phyloP scores from a whole-genome alignment of 1,140 invertebrate genomes.

The Belonocnema kinseyi region DNA sequence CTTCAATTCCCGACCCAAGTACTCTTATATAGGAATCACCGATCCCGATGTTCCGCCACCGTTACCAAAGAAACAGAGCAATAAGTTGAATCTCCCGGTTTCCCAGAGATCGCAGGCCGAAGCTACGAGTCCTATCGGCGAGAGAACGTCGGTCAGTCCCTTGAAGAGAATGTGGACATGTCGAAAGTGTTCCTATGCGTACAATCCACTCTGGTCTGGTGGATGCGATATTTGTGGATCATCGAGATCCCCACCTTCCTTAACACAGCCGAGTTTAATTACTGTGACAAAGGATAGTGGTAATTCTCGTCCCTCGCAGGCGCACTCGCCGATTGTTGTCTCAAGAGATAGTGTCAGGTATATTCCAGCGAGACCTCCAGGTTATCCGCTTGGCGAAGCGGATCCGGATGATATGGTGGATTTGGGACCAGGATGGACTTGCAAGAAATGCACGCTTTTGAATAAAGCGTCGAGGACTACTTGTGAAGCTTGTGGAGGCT shows the following conservation, averaged over 20 bases:
- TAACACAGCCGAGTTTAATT: conserved; percentile 82
- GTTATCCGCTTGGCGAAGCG: conserved; percentile 64
- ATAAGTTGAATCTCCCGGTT: conserved; percentile 58
- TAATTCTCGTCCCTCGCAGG: conserved; percentile 55
- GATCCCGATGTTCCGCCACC: conserved; percentile 75
- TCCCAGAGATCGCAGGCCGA: conserved; percentile 70
- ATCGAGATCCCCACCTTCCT: conserved; percentile 78
- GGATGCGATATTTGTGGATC: conserved; percentile 88
- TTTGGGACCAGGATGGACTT: conserved; percentile 83
- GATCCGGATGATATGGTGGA: conserved; percentile 67
- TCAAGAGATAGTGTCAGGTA: conserved; percentile 74
- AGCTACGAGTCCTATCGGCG: conserved; percentile 67
- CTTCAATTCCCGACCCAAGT: conserved; percentile 73
- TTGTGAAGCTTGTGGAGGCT: conserved; percentile 90
- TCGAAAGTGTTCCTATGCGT: conserved; percentile 89
- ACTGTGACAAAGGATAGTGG: conserved; percentile 80
- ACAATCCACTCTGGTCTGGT: conserved; percentile 87
- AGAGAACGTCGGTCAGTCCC: conserved; percentile 61
- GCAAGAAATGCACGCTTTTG: conserved; percentile 90
- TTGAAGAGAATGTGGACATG: conserved; percentile 89
- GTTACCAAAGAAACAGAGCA: conserved; percentile 71
- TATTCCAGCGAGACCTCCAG: conserved; percentile 66
- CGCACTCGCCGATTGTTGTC: conserved; percentile 68
- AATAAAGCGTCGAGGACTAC: conserved; percentile 82
- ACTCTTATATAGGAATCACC: conserved; percentile 78